Percentiles rank a stretch among this genome's conserved stretches.
These are phyloP conservation scores for Papilio helenus DNA, from an alignment of 1,140 invertebrate species.

Conservation along the genomic window DNA sequence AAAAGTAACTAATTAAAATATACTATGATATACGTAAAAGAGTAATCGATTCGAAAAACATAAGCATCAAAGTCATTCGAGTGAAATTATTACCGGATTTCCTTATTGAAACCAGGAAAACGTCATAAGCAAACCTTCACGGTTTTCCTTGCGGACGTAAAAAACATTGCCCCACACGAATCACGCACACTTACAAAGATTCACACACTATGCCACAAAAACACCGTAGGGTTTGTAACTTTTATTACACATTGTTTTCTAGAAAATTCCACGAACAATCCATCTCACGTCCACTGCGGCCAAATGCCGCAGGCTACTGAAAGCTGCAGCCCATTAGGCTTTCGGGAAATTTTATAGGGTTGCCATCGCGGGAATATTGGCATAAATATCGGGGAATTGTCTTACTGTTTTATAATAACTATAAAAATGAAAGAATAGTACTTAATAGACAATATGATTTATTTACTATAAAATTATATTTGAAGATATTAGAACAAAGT, in stretches of 20 bases:
- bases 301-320: conserved; percentile 54
- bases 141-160: background rate
- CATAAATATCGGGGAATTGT: background rate
- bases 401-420: background rate
- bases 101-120: background rate
- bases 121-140: conserved; percentile 18
- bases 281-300: conserved; percentile 40
- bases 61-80: background rate
- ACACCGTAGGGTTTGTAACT: conserved; percentile 8
- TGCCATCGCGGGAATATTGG: conserved; percentile 1
- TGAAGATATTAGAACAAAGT: too few species aligned
- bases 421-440: background rate
- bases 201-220: background rate
- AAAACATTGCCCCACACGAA: background rate
- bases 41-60: background rate
- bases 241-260: conserved; percentile 34
- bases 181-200: background rate
- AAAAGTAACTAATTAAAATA: background rate
- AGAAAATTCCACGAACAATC: conserved; percentile 3
- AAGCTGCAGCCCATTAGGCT: conserved; percentile 51
- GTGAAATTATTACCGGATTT: background rate
- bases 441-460: too few species aligned
- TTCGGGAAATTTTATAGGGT: conserved; percentile 36
- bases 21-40: background rate
- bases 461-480: too few species aligned